These are phyloP conservation scores for Zoanthus sociatus DNA, from an alignment of 92 coral and sea anemone genomes.

Conservation along the genomic window DNA sequence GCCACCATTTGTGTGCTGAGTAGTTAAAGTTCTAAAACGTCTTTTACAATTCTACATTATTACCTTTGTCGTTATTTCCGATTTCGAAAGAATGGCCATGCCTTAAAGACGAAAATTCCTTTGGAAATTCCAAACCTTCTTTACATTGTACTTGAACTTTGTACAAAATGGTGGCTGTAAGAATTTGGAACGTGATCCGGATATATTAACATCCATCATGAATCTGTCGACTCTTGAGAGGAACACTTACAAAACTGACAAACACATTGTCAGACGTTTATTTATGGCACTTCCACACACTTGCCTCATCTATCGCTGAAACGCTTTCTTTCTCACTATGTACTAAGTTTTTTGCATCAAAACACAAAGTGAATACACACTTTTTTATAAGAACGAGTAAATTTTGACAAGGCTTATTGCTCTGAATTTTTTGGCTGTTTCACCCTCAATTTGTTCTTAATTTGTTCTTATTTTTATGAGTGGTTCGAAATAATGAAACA, in stretches of 20 bases:
- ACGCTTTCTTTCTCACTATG: no score
- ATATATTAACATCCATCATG: not conserved
- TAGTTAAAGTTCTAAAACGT: not conserved
- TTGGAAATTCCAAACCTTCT: not conserved
- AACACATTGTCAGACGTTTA: not conserved
- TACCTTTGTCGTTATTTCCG: not conserved
- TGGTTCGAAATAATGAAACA: no score
- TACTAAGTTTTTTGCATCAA: no score
- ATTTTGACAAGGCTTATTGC: no score
- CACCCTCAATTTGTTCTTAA: no score
- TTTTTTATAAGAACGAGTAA: no score
- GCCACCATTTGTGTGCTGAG: not conserved
- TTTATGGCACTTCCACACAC: no score
- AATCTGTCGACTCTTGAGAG: conserved; percentile 25
- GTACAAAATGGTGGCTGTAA: conserved; percentile 13
- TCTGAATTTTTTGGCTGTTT: no score
- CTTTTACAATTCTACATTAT: not conserved
- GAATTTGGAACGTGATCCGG: conserved; percentile 32
- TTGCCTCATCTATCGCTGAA: no score
- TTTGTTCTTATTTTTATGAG: no score
- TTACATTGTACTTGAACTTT: conserved; percentile 39
- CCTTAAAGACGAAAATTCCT: not conserved
- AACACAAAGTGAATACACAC: no score
- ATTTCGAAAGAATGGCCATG: not conserved
- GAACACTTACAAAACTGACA: conserved; percentile 25